Conservation (phyloP, 2,888 invertebrate species). For the Criorhina ranunculi region DNA sequence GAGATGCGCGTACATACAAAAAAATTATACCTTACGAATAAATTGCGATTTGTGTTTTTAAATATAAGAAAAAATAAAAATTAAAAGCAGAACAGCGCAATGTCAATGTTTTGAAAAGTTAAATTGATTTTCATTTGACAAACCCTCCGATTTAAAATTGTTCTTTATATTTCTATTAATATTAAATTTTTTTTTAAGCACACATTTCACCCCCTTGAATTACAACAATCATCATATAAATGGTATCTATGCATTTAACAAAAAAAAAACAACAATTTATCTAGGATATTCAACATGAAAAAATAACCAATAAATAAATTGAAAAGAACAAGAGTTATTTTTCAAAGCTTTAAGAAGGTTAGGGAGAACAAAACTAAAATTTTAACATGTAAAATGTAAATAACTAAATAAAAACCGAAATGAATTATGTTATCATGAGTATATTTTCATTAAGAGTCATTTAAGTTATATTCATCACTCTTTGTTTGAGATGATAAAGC, state of each 20-base stretch:
- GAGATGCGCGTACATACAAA: slow-evolving; percentile 67
- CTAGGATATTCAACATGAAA: slow-evolving; percentile 28
- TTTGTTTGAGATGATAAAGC: slow-evolving; percentile 9
- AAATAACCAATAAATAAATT: slow-evolving; percentile 34
- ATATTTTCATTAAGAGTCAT: slow-evolving; percentile 47
- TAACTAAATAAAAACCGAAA: slow-evolving; percentile 31
- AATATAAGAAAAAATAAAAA: slow-evolving; percentile 15
- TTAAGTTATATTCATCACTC: slow-evolving; percentile 38
- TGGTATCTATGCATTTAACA: slow-evolving; percentile 38
- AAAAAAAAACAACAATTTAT: slow-evolving; percentile 23
- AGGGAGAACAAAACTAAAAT: slow-evolving; percentile 29
- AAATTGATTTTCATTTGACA: slow-evolving; percentile 12
- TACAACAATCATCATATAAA: slow-evolving; percentile 56
- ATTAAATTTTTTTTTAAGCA: neutral
- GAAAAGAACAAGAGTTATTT: slow-evolving; percentile 53
- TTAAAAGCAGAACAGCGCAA: neutral
- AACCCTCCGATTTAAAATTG: slow-evolving; percentile 54
- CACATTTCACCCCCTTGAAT: slow-evolving; percentile 35
- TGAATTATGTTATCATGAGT: slow-evolving; percentile 39
- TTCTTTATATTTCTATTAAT: slow-evolving; percentile 8
- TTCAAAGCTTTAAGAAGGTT: slow-evolving; percentile 71
- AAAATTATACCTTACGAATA: slow-evolving; percentile 36
- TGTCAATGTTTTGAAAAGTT: slow-evolving; percentile 15
- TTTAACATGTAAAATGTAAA: slow-evolving; percentile 28
- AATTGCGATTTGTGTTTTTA: slow-evolving; percentile 64